A percentile compares a stretch with the other conserved stretches of the same genome.
phyloP scores from a whole-genome alignment of 1,140 invertebrate genomes.

The Pseudobourletiella spinata region DNA sequence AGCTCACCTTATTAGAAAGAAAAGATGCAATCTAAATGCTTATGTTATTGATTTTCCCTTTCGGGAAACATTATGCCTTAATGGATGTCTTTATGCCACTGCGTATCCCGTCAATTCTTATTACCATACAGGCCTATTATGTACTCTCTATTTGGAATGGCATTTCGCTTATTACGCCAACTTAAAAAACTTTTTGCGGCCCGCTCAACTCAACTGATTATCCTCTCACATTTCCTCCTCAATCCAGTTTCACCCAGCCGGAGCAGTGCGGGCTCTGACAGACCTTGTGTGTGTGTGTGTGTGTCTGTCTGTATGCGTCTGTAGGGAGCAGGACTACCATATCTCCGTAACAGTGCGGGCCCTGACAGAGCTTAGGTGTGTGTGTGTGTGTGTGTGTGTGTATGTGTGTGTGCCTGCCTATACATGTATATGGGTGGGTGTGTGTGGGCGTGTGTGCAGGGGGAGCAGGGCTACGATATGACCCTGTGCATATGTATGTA shows the following conservation, averaged over 20 bases:
- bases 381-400: too few relatives aligned
- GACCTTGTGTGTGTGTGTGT: too few relatives aligned
- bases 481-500: too few relatives aligned
- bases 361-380: too few relatives aligned
- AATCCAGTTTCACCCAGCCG: not conserved
- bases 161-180: slow-evolving; percentile 28
- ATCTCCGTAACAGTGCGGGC: too few relatives aligned
- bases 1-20: slow-evolving; percentile 35
- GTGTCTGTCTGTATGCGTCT: too few relatives aligned
- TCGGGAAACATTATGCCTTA: slow-evolving; percentile 34
- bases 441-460: too few relatives aligned
- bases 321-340: too few relatives aligned
- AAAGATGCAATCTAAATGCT: slow-evolving; percentile 37
- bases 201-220: slow-evolving; percentile 26
- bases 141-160: slow-evolving; percentile 24
- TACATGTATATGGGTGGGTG: too few relatives aligned
- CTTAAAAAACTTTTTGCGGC: slow-evolving; percentile 27
- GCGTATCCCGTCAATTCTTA: slow-evolving; percentile 33
- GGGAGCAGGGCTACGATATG: too few relatives aligned
- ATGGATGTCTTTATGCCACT: slow-evolving; percentile 35
- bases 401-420: too few relatives aligned
- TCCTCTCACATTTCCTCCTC: slow-evolving; percentile 10
- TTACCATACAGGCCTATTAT: slow-evolving; percentile 26
- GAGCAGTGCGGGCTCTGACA: too few relatives aligned
- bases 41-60: slow-evolving; percentile 37